Conservation (phyloP, 2,888 invertebrate species). For the Xestoiulus laeticollis region DNA sequence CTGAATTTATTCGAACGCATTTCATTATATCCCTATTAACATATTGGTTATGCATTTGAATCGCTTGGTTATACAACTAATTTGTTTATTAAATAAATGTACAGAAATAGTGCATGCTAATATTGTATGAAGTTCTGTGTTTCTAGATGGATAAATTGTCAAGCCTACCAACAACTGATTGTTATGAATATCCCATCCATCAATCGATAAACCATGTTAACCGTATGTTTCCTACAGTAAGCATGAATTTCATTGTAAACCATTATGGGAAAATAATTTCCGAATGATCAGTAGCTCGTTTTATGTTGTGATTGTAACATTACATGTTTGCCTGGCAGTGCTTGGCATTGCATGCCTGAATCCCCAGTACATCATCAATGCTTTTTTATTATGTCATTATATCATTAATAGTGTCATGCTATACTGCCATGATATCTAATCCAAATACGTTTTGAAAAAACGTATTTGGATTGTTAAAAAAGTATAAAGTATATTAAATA, state of each 20-base stretch:
- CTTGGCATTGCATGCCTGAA: not conserved
- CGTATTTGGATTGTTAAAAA: too few species aligned
- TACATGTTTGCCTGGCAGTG: not conserved
- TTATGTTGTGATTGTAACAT: not conserved
- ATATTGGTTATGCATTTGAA: not conserved
- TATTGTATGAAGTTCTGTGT: conserved; percentile 13
- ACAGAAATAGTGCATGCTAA: conserved; percentile 63
- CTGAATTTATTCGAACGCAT: not conserved
- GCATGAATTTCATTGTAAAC: not conserved
- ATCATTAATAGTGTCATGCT: not conserved
- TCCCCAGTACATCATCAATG: not conserved
- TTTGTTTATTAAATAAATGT: conserved; percentile 66
- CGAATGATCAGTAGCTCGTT: not conserved
- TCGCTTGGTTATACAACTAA: not conserved
- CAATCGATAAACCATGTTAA: conserved; percentile 6
- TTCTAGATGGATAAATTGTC: conserved; percentile 5
- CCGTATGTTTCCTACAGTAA: conserved; percentile 25
- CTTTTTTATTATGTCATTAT: not conserved
- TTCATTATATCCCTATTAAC: not conserved
- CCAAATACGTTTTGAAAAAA: not conserved
- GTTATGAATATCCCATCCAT: conserved; percentile 34
- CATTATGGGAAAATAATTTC: not conserved
- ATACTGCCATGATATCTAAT: not conserved
- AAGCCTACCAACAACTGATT: not conserved
- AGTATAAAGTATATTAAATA: too few species aligned